Conservation (phyloP, 1,140 invertebrate species). For the Sarcophaga bullata region DNA sequence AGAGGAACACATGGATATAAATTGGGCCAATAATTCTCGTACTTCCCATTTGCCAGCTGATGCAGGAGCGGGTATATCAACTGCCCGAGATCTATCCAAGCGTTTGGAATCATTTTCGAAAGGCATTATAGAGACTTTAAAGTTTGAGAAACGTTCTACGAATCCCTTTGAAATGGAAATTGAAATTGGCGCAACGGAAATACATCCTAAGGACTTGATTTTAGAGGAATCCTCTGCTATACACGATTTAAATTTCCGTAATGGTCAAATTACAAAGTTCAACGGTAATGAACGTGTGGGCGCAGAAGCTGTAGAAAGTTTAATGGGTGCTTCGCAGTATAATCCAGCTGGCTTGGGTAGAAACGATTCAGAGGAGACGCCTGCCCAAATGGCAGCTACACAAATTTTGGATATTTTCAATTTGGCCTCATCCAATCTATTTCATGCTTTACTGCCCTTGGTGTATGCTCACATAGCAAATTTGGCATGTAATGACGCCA, state of each 20-base stretch:
- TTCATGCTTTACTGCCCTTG: slow-evolving; percentile 80
- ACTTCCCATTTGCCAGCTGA: slow-evolving; percentile 55
- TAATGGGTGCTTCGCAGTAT: slow-evolving; percentile 42
- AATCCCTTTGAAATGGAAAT: slow-evolving; percentile 65
- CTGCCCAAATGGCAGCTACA: slow-evolving; percentile 47
- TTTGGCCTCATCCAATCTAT: slow-evolving; percentile 67
- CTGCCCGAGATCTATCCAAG: slow-evolving; percentile 60
- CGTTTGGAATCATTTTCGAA: slow-evolving; percentile 65
- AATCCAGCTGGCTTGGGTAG: slow-evolving; percentile 45
- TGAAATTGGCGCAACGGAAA: slow-evolving; percentile 64
- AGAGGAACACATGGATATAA: slow-evolving; percentile 65
- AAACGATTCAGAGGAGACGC: slow-evolving; percentile 59
- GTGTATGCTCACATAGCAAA: slow-evolving; percentile 84
- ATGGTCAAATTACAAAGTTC: slow-evolving; percentile 57
- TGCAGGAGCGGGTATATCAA: slow-evolving; percentile 55
- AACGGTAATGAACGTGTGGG: slow-evolving; percentile 64
- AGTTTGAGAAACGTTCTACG: slow-evolving; percentile 64
- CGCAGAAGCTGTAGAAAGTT: slow-evolving; percentile 55
- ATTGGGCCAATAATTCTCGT: slow-evolving; percentile 63
- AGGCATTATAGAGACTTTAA: slow-evolving; percentile 63
- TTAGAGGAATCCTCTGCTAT: slow-evolving; percentile 57
- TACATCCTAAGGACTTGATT: slow-evolving; percentile 51
- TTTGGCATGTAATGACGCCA: slow-evolving; percentile 82
- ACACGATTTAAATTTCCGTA: slow-evolving; percentile 55
- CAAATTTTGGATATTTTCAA: slow-evolving; percentile 63